Base-by-base conservation (phyloP, 2,797 vertebrate species). In the Danio kyathit region DNA sequence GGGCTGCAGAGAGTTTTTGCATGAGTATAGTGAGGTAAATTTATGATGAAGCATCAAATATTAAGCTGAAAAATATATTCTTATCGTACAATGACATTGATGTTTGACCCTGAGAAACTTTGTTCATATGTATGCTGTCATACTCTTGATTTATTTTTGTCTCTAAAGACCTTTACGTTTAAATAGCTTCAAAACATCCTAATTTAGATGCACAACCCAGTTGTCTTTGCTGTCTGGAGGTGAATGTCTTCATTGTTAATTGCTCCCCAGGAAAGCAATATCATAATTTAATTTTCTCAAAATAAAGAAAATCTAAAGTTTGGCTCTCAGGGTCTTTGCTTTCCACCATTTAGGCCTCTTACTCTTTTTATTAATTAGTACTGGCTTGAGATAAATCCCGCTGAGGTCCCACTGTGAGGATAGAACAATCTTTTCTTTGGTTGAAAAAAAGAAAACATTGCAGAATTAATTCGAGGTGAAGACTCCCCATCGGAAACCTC, bases 391-490 rank as follows among this genome's bases (percentile, higher is more conserved):
- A 85, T 83, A 81, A 90, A 90, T 91, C 80, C 89, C 86, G 84
- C 43, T 8, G 88, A 91, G 88, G 90, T 85, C 89, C 88, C 85
- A 87, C 85, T 84, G 88, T 86, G 90, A 91, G 13, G 79, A 67
- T 56, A 79, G 89, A 89, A 93, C 89, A 92, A 86, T 92, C 91
- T 70, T 92, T 93, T 93, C 91, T 93, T 90, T 70, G 19, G 88
- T 65, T 19, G 90, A 88, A 14, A 46, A 54, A 65, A 66, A 66
- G 29, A 38, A 77, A 76, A 93, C 88, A 92, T 84, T 87, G 89
- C 79, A 69, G 86, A 85, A 90, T 94, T 94, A 91, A 93, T 90
- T 85, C 90, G 54, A 86, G 86, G 83, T 83, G 75, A 87, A 84
- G 86, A 84, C 78, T 83, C 75, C 79, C 82, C 87, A 86, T 76